Conservation (phyloP, 2,113 vertebrate genomes). For the Ammodramus savannarum region DNA sequence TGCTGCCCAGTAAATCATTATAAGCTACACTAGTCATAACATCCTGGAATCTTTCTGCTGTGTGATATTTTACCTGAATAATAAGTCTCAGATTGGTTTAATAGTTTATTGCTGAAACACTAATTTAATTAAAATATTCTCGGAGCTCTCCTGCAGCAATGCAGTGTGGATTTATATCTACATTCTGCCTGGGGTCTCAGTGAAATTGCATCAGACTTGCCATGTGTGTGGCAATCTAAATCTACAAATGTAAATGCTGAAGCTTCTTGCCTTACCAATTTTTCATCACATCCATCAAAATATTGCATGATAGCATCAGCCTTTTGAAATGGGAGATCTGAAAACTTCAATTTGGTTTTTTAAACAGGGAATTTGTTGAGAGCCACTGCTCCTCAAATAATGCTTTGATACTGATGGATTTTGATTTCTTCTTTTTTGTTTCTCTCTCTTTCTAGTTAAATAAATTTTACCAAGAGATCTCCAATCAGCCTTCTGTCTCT, state of each 20-base stretch:
- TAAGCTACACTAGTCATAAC: background rate
- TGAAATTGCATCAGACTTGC: slow-evolving; percentile 28
- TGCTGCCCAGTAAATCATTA: background rate
- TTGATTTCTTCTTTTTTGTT: background rate
- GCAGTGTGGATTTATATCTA: background rate
- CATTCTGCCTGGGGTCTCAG: slow-evolving; percentile 12
- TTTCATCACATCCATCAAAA: background rate
- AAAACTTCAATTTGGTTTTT: background rate
- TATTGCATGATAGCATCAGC: background rate
- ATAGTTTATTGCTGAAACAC: slow-evolving; percentile 33
- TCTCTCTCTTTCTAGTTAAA: background rate
- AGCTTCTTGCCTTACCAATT: background rate
- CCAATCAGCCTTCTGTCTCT: background rate
- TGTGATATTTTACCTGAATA: background rate
- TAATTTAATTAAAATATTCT: slow-evolving; percentile 51
- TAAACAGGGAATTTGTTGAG: background rate
- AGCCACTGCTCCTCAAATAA: background rate
- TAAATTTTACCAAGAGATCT: background rate
- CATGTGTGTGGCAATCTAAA: slow-evolving; percentile 15
- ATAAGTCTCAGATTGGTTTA: background rate
- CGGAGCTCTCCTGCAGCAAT: background rate
- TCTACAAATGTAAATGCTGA: background rate
- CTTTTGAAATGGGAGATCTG: background rate
- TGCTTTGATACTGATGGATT: slow-evolving; percentile 3
- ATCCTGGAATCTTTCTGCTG: background rate